phyloP scores from a whole-genome alignment of 2,888 invertebrate genomes.

The Spicauda simplicius region DNA sequence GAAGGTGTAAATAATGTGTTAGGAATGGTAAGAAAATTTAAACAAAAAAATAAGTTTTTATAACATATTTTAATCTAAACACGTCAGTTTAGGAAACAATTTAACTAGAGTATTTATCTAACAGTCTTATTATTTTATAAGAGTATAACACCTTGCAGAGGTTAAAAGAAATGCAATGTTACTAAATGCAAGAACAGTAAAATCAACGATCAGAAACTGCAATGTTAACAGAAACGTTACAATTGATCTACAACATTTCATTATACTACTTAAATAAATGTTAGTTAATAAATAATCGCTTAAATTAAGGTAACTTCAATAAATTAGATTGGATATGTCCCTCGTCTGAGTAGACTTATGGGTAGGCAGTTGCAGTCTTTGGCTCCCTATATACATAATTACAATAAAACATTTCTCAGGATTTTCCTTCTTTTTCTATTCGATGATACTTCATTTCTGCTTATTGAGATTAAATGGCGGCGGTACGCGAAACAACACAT shows the following conservation, averaged over 20 bases:
- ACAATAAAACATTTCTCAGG: slow-evolving; percentile 44
- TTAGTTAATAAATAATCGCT: slow-evolving; percentile 81
- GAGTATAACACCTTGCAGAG: slow-evolving; percentile 71
- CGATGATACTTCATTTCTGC: slow-evolving; percentile 71
- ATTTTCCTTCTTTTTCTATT: slow-evolving; percentile 76
- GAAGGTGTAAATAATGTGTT: background rate
- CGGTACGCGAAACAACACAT: slow-evolving; percentile 50
- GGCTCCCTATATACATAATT: slow-evolving; percentile 74
- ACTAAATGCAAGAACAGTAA: slow-evolving; percentile 63
- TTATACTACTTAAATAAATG: slow-evolving; percentile 61
- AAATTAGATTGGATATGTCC: slow-evolving; percentile 69
- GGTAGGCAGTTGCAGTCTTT: slow-evolving; percentile 77
- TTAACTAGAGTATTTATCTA: slow-evolving; percentile 80
- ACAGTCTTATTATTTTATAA: slow-evolving; percentile 83
- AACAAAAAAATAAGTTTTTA: slow-evolving; percentile 49
- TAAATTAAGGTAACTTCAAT: slow-evolving; percentile 81
- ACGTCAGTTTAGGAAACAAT: slow-evolving; percentile 67
- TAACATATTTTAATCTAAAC: slow-evolving; percentile 66
- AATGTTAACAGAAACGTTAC: slow-evolving; percentile 38
- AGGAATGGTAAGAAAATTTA: slow-evolving; percentile 39
- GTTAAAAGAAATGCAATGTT: slow-evolving; percentile 71
- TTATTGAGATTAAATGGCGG: slow-evolving; percentile 70
- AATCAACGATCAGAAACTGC: slow-evolving; percentile 48
- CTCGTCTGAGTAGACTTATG: slow-evolving; percentile 59
- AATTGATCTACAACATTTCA: slow-evolving; percentile 51